Evolutionary conservation across 2,113 vertebrate species (phyloP).

Genomic region (Apteryx mantelli): DNA sequence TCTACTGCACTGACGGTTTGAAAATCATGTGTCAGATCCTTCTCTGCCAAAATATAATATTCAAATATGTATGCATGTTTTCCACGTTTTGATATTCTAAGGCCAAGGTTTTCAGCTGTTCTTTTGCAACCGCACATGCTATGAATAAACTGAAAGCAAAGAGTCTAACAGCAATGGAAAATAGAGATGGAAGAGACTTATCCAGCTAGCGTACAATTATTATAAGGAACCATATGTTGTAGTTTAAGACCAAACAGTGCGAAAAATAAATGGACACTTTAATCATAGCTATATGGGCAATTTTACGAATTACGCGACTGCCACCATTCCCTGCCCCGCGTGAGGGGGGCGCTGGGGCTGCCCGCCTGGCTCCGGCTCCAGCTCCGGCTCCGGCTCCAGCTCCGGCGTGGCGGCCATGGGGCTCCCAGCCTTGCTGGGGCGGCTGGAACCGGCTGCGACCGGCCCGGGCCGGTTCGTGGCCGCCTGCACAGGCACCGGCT

Average conservation of each 20-base stretch:
- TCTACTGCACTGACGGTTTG: not conserved
- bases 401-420: not conserved
- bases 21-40: not conserved
- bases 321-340: not conserved
- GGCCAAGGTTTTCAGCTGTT: not conserved
- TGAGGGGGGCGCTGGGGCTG: not conserved
- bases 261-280: not conserved
- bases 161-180: not conserved
- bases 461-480: not conserved
- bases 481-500: not conserved
- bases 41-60: not conserved
- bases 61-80: not conserved
- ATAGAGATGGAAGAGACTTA: not conserved
- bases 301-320: not conserved
- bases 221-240: accelerated
- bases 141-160: not conserved
- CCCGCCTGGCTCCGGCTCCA: not conserved
- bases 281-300: not conserved
- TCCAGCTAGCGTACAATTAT: not conserved
- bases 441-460: not conserved
- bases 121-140: not conserved
- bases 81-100: not conserved
- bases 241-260: not conserved
- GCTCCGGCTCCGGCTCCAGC: not conserved
- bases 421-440: not conserved